phyloP scores from a whole-genome alignment of 2,113 vertebrate species.

The Eulacestoma nigropectus region DNA sequence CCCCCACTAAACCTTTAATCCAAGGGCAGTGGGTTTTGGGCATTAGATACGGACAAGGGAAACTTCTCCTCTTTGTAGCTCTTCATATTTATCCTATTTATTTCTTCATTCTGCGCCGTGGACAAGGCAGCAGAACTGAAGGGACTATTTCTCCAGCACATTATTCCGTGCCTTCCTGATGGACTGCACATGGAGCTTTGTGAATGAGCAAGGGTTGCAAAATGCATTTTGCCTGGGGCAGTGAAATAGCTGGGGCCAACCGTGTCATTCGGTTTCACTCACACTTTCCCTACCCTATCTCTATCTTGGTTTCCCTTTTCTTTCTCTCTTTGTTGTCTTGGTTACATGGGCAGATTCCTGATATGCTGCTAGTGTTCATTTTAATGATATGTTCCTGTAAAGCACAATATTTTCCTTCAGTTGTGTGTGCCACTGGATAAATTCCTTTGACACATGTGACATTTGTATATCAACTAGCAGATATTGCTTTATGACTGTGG shows the following conservation, averaged over 20 bases:
- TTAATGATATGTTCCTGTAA: constrained; percentile 70
- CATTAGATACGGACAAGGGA: rapidly evolving
- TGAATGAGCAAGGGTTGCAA: not conserved
- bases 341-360: constrained; percentile 71
- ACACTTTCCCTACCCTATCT: constrained; percentile 8
- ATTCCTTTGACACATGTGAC: constrained; percentile 64
- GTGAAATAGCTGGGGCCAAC: constrained; percentile 37
- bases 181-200: not conserved
- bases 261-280: not conserved
- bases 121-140: not conserved
- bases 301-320: constrained; percentile 27
- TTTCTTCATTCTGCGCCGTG: not conserved
- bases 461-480: constrained; percentile 66
- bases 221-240: constrained; percentile 51
- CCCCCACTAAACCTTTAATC: not conserved
- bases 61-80: not conserved
- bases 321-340: constrained; percentile 75
- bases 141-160: not conserved
- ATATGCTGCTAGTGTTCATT: constrained; percentile 69
- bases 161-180: not conserved
- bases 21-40: not conserved
- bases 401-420: constrained; percentile 74
- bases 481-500: constrained; percentile 36
- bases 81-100: not conserved
- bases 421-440: constrained; percentile 69